These are phyloP conservation scores for Conchocele bisecta DNA, from an alignment of 2,888 invertebrate species.

Conservation along the genomic window DNA sequence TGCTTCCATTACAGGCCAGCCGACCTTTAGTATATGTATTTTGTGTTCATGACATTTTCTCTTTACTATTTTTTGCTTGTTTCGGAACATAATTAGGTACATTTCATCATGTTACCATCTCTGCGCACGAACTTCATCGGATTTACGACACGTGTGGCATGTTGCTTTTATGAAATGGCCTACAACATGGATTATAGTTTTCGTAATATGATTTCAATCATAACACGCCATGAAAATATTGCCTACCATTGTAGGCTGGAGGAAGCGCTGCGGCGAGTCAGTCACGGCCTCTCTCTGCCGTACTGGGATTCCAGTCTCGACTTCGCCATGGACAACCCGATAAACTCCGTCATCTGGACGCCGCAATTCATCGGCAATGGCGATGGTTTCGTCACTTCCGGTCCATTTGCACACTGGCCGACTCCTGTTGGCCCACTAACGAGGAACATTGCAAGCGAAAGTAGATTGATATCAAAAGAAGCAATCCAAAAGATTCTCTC, in stretches of 20 bases:
- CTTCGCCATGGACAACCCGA: constrained; percentile 60
- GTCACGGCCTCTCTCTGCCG: constrained; percentile 64
- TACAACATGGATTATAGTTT: too few relatives aligned
- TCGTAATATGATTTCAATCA: too few relatives aligned
- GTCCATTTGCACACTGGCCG: constrained; percentile 73
- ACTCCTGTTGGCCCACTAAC: constrained; percentile 64
- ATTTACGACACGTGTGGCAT: too few relatives aligned
- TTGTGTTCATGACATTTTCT: too few relatives aligned
- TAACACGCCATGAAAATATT: too few relatives aligned
- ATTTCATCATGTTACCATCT: too few relatives aligned
- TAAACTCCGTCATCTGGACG: constrained; percentile 66
- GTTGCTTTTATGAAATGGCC: too few relatives aligned
- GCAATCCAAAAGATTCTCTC: constrained; percentile 56
- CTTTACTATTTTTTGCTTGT: too few relatives aligned
- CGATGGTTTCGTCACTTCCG: constrained; percentile 65
- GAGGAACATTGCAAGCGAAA: constrained; percentile 63
- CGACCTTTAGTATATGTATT: too few relatives aligned
- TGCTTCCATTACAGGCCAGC: too few relatives aligned
- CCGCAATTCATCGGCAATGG: constrained; percentile 68
- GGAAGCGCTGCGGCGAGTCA: constrained; percentile 66
- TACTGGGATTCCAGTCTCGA: constrained; percentile 73
- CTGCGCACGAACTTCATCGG: too few relatives aligned
- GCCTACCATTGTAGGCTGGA: constrained; percentile 68
- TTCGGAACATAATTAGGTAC: too few relatives aligned
- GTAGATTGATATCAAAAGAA: constrained; percentile 58